Evolutionary conservation across 2,113 vertebrate species (phyloP).

Genomic region (Bos indicus): DNA sequence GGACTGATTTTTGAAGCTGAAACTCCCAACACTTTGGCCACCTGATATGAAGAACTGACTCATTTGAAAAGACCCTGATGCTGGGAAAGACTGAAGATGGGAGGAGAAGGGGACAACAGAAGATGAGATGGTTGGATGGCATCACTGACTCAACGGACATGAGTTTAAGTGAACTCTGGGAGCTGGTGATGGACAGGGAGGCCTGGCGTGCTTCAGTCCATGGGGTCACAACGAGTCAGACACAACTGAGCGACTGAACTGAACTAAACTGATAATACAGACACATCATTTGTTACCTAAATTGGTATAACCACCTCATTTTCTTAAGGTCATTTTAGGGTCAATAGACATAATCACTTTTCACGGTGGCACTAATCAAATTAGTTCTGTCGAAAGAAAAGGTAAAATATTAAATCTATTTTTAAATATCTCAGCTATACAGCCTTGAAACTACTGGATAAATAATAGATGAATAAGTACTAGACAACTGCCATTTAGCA

Average conservation of each 20-base stretch:
- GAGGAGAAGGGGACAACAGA: neutral
- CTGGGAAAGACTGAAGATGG: neutral
- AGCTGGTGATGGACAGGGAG: neutral
- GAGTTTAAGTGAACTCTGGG: neutral
- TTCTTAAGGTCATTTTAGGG: constrained; percentile 11
- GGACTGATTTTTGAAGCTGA: neutral
- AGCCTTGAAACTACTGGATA: neutral
- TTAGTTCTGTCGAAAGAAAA: neutral
- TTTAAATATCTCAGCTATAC: constrained; percentile 1
- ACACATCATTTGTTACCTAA: neutral
- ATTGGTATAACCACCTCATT: neutral
- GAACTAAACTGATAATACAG: neutral
- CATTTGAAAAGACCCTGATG: neutral
- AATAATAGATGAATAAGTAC: neutral
- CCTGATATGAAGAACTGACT: neutral
- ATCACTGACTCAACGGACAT: neutral
- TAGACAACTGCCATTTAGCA: neutral
- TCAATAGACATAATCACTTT: constrained; percentile 6
- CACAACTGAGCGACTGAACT: neutral
- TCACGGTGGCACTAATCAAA: neutral
- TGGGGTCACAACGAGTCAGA: neutral
- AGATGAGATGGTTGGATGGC: neutral
- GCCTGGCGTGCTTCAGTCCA: neutral
- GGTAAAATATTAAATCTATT: neutral
- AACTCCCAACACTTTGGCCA: neutral